These are phyloP conservation scores for Pinctada fucata DNA, from an alignment of 2,888 invertebrate genomes.

Conservation along the genomic window DNA sequence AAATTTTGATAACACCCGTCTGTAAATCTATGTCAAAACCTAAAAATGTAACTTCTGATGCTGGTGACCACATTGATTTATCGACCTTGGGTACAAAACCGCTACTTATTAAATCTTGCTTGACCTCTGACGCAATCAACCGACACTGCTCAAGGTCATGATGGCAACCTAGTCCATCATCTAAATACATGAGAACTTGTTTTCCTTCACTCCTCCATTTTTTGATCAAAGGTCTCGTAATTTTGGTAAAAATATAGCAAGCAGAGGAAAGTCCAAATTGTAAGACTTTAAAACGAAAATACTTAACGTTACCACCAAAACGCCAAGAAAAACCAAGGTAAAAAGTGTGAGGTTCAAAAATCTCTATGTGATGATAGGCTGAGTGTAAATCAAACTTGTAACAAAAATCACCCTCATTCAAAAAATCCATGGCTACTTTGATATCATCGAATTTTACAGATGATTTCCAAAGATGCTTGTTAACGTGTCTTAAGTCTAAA, in stretches of 20 bases:
- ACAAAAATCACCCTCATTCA: too few relatives aligned
- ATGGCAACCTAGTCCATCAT: too few relatives aligned
- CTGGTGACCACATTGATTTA: slow-evolving; percentile 31
- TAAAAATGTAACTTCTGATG: slow-evolving; percentile 25
- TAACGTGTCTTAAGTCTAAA: too few relatives aligned
- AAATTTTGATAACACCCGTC: slow-evolving; percentile 20
- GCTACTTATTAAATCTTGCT: slow-evolving; percentile 28
- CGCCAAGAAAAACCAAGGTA: slow-evolving; percentile 28
- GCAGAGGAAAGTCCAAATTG: slow-evolving; percentile 36
- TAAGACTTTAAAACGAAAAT: slow-evolving; percentile 39
- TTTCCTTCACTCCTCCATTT: slow-evolving; percentile 44
- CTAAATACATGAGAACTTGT: slow-evolving; percentile 20
- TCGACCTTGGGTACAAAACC: slow-evolving; percentile 34
- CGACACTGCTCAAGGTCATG: too few relatives aligned
- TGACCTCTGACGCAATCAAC: slow-evolving; percentile 4
- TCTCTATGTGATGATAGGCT: slow-evolving; percentile 29
- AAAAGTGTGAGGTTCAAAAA: slow-evolving; percentile 2
- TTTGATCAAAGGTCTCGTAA: slow-evolving; percentile 38
- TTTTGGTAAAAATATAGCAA: slow-evolving; percentile 37
- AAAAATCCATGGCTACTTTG: too few relatives aligned
- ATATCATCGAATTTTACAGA: too few relatives aligned
- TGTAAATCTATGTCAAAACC: slow-evolving; percentile 23
- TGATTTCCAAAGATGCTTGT: too few relatives aligned
- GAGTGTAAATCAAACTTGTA: slow-evolving; percentile 38
- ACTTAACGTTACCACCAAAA: not conserved